Evolutionary conservation across 2,888 invertebrate genomes (phyloP).

Genomic region (Psylliodes chrysocephalus): DNA sequence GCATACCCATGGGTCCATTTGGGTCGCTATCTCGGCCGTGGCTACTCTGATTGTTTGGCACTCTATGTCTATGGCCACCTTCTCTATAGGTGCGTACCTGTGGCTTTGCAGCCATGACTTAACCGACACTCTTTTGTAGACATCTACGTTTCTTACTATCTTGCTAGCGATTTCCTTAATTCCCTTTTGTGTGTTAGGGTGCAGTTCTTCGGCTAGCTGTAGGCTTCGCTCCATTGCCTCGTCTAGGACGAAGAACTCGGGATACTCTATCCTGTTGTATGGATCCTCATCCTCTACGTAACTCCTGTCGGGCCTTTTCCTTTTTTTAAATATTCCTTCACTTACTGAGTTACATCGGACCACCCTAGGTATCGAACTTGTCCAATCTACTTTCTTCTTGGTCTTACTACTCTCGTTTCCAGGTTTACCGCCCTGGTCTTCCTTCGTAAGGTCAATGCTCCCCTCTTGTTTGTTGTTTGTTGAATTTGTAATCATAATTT

Average conservation of each 20-base stretch:
- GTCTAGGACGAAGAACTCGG: background rate
- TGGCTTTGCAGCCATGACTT: background rate
- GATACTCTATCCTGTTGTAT: background rate
- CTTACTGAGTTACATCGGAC: background rate
- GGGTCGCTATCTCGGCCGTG: background rate
- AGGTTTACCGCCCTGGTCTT: background rate
- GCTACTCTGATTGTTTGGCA: background rate
- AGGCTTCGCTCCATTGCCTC: background rate
- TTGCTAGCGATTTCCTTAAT: background rate
- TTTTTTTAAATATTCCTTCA: background rate
- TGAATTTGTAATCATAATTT: too few relatives aligned
- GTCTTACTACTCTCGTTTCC: background rate
- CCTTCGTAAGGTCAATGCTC: background rate
- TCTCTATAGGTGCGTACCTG: background rate
- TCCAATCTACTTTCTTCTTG: background rate
- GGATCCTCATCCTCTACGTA: background rate
- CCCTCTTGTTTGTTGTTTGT: background rate
- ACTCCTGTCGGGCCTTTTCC: background rate
- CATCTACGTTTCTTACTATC: background rate
- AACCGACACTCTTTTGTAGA: background rate
- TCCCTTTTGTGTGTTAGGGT: background rate
- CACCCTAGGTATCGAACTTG: background rate
- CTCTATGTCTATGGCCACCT: background rate
- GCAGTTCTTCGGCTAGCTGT: background rate
- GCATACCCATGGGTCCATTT: background rate